Evolutionary conservation across 2,797 vertebrate genomes (phyloP).

Genomic region (Enoplosus armatus): DNA sequence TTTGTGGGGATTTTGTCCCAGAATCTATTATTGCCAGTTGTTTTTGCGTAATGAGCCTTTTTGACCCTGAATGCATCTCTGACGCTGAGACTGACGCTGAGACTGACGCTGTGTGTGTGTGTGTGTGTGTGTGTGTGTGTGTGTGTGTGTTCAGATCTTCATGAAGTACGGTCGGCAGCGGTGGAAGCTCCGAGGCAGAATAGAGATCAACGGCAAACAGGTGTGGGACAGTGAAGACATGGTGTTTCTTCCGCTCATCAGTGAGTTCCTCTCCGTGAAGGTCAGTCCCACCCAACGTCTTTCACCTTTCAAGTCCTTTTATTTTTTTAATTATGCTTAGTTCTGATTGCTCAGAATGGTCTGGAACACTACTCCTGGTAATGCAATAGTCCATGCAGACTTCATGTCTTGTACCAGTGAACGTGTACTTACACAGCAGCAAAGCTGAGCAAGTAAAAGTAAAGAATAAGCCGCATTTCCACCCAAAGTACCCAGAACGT

Average conservation of each 20-base stretch:
- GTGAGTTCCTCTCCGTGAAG: constrained; percentile 96
- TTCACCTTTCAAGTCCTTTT: not conserved
- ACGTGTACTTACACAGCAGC: too few relatives aligned
- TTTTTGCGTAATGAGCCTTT: not conserved
- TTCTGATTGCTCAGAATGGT: not conserved
- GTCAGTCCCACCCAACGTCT: constrained; percentile 72
- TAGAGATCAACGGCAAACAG: constrained; percentile 94
- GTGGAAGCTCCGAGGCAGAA: constrained; percentile 94
- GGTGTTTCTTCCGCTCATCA: constrained; percentile 93
- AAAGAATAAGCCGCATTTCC: too few relatives aligned
- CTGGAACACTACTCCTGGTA: not conserved
- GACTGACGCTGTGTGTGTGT: too few relatives aligned
- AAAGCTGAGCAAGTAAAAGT: too few relatives aligned
- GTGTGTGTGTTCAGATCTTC: constrained; percentile 87
- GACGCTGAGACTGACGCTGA: not conserved
- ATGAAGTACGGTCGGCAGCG: constrained; percentile 97
- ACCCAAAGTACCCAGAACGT: too few relatives aligned
- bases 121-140: constrained; percentile 11
- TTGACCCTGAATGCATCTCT: not conserved
- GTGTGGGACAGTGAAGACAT: constrained; percentile 98
- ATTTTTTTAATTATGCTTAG: not conserved
- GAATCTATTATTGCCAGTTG: not conserved
- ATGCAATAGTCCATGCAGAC: not conserved
- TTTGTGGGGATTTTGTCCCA: not conserved
- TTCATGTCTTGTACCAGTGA: not conserved